Conservation (phyloP, 2,888 invertebrate species). For the Biston betularia region DNA sequence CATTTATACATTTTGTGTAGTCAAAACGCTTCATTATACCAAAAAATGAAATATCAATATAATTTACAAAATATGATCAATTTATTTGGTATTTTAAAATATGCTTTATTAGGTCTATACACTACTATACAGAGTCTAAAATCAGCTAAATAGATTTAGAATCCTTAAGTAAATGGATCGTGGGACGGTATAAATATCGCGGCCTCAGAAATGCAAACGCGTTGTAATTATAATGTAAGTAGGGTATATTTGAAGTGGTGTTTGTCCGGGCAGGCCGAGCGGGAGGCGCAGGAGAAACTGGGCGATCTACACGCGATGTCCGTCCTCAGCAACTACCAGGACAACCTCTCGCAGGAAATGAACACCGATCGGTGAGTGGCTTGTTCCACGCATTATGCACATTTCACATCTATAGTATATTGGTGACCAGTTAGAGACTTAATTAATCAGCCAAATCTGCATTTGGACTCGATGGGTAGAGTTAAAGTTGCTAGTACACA, state of each 20-base stretch:
- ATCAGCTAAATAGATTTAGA: no score
- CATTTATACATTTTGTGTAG: no score
- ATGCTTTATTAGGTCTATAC: no score
- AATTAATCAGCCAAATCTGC: not conserved
- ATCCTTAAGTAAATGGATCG: no score
- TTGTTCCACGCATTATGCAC: not conserved
- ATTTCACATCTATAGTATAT: not conserved
- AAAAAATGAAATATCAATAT: no score
- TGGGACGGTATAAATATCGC: no score
- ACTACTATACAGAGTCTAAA: no score
- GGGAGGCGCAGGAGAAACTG: slow-evolving; percentile 69
- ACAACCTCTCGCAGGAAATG: slow-evolving; percentile 86
- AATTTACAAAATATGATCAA: no score
- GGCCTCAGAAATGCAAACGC: no score
- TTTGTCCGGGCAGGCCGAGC: slow-evolving; percentile 77
- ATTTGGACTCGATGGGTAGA: not conserved
- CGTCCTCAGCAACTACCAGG: slow-evolving; percentile 86
- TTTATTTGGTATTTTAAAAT: no score
- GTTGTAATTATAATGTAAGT: slow-evolving; percentile 5
- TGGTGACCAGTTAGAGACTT: not conserved
- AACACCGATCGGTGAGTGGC: slow-evolving; percentile 85
- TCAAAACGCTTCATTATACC: no score
- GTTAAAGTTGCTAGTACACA: not conserved
- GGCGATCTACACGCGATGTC: slow-evolving; percentile 86
- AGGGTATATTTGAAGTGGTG: slow-evolving; percentile 34